A percentile compares a stretch with the other conserved stretches of the same genome.
These are phyloP conservation scores for Drosophila prostipennis DNA, from an alignment of 2,888 invertebrate genomes.

Conservation along the genomic window DNA sequence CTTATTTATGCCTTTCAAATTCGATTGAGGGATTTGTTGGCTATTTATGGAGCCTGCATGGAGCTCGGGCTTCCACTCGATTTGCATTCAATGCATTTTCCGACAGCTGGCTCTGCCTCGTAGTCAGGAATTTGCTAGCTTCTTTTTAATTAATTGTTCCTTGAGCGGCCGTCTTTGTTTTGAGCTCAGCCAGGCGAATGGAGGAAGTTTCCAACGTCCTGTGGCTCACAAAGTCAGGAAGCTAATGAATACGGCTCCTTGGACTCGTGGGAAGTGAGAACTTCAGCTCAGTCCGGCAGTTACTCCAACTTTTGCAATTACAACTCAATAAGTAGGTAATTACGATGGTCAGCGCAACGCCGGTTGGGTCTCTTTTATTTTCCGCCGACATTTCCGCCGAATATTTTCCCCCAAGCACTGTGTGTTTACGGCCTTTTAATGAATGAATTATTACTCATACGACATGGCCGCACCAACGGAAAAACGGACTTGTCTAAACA, in stretches of 20 bases:
- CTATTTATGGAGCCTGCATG: conserved; percentile 3
- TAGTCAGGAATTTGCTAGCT: conserved; percentile 22
- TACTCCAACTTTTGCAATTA: conserved; percentile 73
- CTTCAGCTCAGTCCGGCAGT: conserved; percentile 42
- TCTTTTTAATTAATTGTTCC: conserved; percentile 26
- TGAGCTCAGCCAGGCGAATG: background rate
- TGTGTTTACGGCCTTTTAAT: conserved; percentile 47
- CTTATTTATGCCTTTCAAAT: conserved; percentile 3
- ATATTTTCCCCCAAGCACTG: conserved; percentile 16
- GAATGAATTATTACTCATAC: conserved; percentile 56
- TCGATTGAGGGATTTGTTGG: conserved; percentile 12
- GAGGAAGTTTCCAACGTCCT: conserved; percentile 23
- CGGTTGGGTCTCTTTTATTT: conserved; percentile 6
- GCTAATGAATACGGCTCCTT: conserved; percentile 49
- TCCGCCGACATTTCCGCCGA: conserved; percentile 22
- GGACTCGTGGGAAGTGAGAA: conserved; percentile 5
- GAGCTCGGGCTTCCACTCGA: conserved; percentile 27
- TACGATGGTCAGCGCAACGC: conserved; percentile 29
- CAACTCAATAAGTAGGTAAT: conserved; percentile 73
- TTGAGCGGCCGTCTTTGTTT: conserved; percentile 24
- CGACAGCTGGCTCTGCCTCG: background rate
- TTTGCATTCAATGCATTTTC: conserved; percentile 30
- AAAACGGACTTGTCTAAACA: conserved; percentile 44
- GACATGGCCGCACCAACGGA: conserved; percentile 22
- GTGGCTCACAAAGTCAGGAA: conserved; percentile 33